These are phyloP conservation scores for Leptatherina wallacei DNA, from an alignment of 2,797 vertebrate genomes.

Conservation along the genomic window DNA sequence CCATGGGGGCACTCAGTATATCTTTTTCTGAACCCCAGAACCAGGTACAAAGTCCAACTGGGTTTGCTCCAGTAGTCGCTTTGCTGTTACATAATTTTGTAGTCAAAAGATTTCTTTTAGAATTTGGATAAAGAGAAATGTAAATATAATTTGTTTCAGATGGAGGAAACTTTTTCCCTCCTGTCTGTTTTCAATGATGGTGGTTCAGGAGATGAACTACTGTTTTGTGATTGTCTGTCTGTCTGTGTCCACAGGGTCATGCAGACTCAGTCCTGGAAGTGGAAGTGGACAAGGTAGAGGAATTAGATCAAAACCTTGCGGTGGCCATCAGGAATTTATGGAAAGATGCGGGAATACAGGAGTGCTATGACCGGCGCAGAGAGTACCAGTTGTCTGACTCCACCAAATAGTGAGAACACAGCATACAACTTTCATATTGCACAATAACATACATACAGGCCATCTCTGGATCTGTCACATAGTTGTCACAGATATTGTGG, in stretches of 20 bases:
- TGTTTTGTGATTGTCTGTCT: background rate
- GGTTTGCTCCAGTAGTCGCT: background rate
- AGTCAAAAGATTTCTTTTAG: background rate
- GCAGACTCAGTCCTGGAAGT: constrained; percentile 82
- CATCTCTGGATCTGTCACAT: background rate
- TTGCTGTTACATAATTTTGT: background rate
- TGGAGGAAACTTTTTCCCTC: background rate
- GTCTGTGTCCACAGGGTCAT: constrained; percentile 69
- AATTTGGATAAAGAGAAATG: background rate
- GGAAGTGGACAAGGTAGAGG: constrained; percentile 85
- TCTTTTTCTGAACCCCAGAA: constrained; percentile 79
- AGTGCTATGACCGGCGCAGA: constrained; percentile 85
- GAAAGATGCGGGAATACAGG: constrained; percentile 85
- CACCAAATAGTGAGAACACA: constrained; percentile 85
- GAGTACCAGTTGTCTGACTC: constrained; percentile 90
- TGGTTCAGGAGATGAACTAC: fast-evolving
- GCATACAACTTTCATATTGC: background rate
- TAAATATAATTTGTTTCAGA: background rate
- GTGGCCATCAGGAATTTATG: constrained; percentile 85
- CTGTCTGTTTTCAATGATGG: background rate
- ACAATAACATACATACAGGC: background rate
- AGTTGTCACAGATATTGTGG: background rate
- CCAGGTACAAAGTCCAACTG: constrained; percentile 70
- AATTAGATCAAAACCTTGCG: constrained; percentile 74
- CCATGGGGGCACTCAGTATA: constrained; percentile 84